Percentiles rank a stretch among this genome's conserved stretches.
Conservation (phyloP, 2,888 invertebrate species). For the Callosobruchus maculatus region DNA sequence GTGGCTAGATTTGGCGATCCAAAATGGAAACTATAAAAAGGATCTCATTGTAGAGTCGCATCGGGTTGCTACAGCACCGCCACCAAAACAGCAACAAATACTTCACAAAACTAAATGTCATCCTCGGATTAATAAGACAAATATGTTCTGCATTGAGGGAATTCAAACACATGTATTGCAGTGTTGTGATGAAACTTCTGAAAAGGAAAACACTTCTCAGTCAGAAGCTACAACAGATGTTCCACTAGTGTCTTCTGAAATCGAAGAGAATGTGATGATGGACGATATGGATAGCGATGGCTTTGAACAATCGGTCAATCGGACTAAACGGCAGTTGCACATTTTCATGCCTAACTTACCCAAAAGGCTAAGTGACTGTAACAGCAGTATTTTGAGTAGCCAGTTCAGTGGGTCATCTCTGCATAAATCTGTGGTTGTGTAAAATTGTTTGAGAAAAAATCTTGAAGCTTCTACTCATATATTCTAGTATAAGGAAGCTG, state of each 20-base stretch:
- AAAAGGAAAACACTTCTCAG: neutral
- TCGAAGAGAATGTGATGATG: slow-evolving; percentile 18
- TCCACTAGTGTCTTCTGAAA: slow-evolving; percentile 21
- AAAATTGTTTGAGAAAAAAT: neutral
- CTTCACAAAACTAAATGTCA: neutral
- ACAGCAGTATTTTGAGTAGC: slow-evolving; percentile 37
- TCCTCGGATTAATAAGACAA: neutral
- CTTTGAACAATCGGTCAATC: slow-evolving; percentile 9
- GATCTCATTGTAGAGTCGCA: neutral
- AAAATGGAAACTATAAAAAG: slow-evolving; percentile 19
- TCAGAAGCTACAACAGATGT: slow-evolving; percentile 9
- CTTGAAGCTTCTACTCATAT: no score
- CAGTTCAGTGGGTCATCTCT: slow-evolving; percentile 28
- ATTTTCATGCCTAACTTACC: slow-evolving; percentile 70
- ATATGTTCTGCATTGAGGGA: slow-evolving; percentile 11
- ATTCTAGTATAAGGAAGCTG: no score
- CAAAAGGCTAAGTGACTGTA: slow-evolving; percentile 47
- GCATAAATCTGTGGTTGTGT: neutral
- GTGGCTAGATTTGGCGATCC: slow-evolving; percentile 69
- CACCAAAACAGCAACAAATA: slow-evolving; percentile 2
- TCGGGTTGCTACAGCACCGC: neutral
- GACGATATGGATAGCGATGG: slow-evolving; percentile 12
- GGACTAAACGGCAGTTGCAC: slow-evolving; percentile 61
- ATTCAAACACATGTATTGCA: neutral
- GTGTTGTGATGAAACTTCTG: neutral